Conservation (phyloP, 2,888 invertebrate genomes). For the Neuroscelio doddi region DNA sequence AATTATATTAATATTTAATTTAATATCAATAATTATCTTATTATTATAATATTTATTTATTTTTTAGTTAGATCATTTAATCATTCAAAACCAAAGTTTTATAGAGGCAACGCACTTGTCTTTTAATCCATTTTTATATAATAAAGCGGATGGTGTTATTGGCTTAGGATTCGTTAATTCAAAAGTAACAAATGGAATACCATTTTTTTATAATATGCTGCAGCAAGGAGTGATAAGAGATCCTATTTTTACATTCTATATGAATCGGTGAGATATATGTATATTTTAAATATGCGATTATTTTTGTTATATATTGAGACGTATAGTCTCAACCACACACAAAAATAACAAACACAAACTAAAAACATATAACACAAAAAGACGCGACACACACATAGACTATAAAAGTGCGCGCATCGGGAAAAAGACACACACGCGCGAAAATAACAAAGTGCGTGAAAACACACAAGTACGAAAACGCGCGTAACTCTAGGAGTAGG, state of each 20-base stretch:
- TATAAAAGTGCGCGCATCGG: no score
- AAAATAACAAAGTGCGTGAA: no score
- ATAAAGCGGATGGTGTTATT: constrained; percentile 82
- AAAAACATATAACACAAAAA: no score
- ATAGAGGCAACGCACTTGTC: constrained; percentile 81
- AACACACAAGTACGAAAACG: no score
- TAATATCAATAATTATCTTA: no score
- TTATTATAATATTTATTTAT: background rate
- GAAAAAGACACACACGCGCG: no score
- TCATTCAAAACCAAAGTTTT: constrained; percentile 76
- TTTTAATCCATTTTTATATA: constrained; percentile 76
- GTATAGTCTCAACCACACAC: no score
- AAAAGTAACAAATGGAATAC: constrained; percentile 73
- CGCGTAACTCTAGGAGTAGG: no score
- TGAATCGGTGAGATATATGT: constrained; percentile 75
- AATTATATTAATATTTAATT: background rate
- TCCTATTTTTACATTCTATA: constrained; percentile 80
- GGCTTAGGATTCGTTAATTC: constrained; percentile 76
- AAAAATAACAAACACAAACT: no score
- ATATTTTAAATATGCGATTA: no score
- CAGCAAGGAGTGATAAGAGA: constrained; percentile 73
- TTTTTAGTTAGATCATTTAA: background rate
- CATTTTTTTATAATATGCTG: constrained; percentile 80
- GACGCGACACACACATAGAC: no score
- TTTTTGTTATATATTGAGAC: no score